phyloP scores from a whole-genome alignment of 2,113 vertebrate species.

The Tylochromis polylepis region DNA sequence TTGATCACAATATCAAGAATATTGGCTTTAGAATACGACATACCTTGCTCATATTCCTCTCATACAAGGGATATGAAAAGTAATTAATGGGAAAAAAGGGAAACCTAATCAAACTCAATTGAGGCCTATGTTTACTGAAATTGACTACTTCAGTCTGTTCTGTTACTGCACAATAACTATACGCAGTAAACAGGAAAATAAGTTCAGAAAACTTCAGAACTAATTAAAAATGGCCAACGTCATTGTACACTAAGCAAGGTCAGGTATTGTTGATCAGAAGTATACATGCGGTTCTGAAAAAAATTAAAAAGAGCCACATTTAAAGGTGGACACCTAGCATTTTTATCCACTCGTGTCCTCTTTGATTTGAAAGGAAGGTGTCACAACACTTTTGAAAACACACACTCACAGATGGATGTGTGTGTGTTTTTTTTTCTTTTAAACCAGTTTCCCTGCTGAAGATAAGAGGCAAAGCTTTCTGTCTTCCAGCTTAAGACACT shows the following conservation, averaged over 20 bases:
- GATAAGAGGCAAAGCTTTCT: constrained; percentile 22
- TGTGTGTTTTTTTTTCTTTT: background rate
- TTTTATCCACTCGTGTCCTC: background rate
- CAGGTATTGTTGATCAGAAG: background rate
- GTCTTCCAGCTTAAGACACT: constrained; percentile 33
- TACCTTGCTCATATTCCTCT: background rate
- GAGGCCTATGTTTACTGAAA: background rate
- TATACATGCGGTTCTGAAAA: background rate
- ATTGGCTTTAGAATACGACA: background rate
- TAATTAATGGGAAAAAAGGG: background rate
- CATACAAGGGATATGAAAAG: background rate
- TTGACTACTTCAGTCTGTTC: background rate
- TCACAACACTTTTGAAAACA: constrained; percentile 17
- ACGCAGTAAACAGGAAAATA: background rate
- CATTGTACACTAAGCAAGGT: background rate
- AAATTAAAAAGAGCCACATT: background rate
- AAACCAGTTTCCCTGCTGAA: background rate
- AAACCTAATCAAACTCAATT: background rate
- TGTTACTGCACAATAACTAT: background rate
- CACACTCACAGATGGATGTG: background rate
- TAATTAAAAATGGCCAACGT: background rate
- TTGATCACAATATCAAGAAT: background rate
- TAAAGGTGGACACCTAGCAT: background rate
- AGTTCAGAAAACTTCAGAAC: background rate
- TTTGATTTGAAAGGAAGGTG: constrained; percentile 41